Percentiles rank a stretch among this genome's conserved stretches.
Evolutionary conservation across 2,797 vertebrate species (phyloP).

Genomic region (Enteromius mattozi): DNA sequence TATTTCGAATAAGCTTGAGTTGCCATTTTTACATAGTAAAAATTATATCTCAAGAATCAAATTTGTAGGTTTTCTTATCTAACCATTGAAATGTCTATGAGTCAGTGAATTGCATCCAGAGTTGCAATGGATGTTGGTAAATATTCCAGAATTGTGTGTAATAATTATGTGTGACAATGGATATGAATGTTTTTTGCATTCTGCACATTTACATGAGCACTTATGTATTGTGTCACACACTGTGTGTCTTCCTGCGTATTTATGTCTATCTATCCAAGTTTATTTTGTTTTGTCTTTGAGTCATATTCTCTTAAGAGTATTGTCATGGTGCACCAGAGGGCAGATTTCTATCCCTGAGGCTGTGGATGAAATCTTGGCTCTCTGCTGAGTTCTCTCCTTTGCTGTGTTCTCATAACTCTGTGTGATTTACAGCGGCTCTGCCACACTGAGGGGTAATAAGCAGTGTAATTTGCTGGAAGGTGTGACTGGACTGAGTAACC

Average conservation of each 20-base stretch:
- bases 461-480: constrained; percentile 73
- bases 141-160: not conserved
- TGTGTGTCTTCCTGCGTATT: not conserved
- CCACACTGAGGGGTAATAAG: constrained; percentile 75
- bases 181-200: not conserved
- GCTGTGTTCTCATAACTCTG: constrained; percentile 73
- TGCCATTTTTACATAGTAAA: not conserved
- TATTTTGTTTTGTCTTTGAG: constrained; percentile 15
- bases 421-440: constrained; percentile 72
- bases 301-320: constrained; percentile 26
- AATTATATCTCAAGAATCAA: not conserved
- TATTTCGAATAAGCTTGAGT: too few relatives aligned
- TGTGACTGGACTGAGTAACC: constrained; percentile 73
- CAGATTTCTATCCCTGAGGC: constrained; percentile 17
- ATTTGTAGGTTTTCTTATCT: not conserved
- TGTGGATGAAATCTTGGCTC: constrained; percentile 37
- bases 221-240: not conserved
- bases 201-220: not conserved
- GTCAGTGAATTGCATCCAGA: not conserved
- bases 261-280: constrained; percentile 1
- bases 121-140: not conserved
- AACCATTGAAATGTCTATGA: not conserved
- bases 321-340: constrained; percentile 2
- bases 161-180: not conserved
- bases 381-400: constrained; percentile 33